These are phyloP conservation scores for Lycia hirtaria DNA, from an alignment of 2,888 invertebrate genomes.

Conservation along the genomic window DNA sequence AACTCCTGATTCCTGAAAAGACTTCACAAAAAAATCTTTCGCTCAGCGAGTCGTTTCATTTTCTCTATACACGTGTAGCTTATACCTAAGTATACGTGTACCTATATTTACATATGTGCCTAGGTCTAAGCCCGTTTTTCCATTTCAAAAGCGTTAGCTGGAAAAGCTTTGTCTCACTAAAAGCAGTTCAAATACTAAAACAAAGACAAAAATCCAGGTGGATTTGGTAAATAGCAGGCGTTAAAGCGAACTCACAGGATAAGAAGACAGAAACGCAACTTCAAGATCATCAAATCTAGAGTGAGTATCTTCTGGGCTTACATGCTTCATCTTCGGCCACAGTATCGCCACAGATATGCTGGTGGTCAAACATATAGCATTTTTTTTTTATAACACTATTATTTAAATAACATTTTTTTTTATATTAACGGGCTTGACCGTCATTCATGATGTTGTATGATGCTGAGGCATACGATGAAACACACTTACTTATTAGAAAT, in stretches of 20 bases:
- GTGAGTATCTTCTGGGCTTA: too few relatives aligned
- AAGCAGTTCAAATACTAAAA: slow-evolving; percentile 8
- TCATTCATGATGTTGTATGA: too few relatives aligned
- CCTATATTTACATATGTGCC: background rate
- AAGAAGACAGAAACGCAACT: background rate
- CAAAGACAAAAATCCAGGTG: slow-evolving; percentile 17
- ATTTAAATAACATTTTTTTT: too few relatives aligned
- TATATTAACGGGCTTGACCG: too few relatives aligned
- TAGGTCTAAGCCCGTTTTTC: slow-evolving; percentile 1
- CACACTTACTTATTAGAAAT: too few relatives aligned
- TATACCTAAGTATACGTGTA: background rate
- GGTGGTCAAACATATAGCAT: too few relatives aligned
- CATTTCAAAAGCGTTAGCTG: slow-evolving; percentile 5
- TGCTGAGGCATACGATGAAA: too few relatives aligned
- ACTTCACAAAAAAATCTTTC: background rate
- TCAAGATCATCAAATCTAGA: background rate
- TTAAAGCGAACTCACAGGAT: background rate
- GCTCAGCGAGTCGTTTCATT: background rate
- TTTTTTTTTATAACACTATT: too few relatives aligned
- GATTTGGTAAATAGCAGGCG: slow-evolving; percentile 2
- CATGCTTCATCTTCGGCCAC: too few relatives aligned
- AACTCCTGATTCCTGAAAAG: background rate
- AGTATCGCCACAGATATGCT: too few relatives aligned
- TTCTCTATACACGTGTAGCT: background rate
- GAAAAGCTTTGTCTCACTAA: slow-evolving; percentile 15